Conservation (phyloP, 1,140 invertebrate genomes). For the Calosoma granatense region DNA sequence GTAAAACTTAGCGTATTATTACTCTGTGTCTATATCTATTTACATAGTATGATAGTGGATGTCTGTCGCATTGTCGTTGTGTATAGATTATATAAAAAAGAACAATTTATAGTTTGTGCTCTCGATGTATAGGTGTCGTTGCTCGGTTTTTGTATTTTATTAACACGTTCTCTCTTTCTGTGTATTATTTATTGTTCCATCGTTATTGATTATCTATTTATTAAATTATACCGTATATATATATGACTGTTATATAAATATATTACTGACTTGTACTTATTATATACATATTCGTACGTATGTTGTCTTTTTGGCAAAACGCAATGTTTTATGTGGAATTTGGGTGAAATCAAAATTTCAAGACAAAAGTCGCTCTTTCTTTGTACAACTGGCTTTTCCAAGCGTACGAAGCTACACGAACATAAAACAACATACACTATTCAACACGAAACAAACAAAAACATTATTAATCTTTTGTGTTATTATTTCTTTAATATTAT, state of each 20-base stretch:
- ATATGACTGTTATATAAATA: neutral
- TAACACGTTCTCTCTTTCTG: neutral
- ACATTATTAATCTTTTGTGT: too few relatives aligned
- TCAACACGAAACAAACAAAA: too few relatives aligned
- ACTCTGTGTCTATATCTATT: slow-evolving; percentile 13
- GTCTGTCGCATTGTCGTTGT: slow-evolving; percentile 6
- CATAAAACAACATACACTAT: too few relatives aligned
- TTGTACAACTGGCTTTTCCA: too few relatives aligned
- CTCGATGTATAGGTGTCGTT: slow-evolving; percentile 30
- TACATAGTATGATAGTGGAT: slow-evolving; percentile 8
- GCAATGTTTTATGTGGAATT: slow-evolving; percentile 31
- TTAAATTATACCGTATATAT: neutral
- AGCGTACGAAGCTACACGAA: too few relatives aligned
- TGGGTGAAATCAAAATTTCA: slow-evolving; percentile 29
- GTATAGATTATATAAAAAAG: neutral
- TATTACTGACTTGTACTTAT: too few relatives aligned
- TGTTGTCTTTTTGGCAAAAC: slow-evolving; percentile 33
- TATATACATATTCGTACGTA: slow-evolving; percentile 9
- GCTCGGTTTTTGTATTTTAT: slow-evolving; percentile 24
- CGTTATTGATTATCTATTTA: neutral
- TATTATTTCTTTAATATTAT: too few relatives aligned
- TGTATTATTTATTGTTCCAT: neutral
- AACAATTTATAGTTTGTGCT: neutral
- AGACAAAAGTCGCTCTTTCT: slow-evolving; percentile 10
- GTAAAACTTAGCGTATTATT: slow-evolving; percentile 11